Evolutionary conservation across 1,140 invertebrate species (phyloP).

Genomic region (Drosophila nikananu): DNA sequence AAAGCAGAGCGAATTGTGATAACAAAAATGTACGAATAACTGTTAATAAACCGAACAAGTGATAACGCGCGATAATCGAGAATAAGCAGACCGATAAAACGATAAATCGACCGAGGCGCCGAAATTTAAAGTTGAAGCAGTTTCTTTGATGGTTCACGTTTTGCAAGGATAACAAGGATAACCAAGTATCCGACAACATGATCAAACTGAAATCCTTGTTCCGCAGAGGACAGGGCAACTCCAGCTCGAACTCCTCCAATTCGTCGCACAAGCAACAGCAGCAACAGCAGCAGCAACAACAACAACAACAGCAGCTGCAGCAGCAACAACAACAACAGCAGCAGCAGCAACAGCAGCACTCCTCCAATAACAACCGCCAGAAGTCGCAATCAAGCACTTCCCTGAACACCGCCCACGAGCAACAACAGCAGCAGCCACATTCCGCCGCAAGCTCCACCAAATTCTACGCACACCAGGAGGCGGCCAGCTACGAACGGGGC

Average conservation of each 20-base stretch:
- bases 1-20: constrained; percentile 54
- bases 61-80: constrained; percentile 24
- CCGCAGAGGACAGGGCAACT: constrained; percentile 89
- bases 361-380: constrained; percentile 77
- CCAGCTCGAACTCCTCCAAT: constrained; percentile 80
- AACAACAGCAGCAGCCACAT: constrained; percentile 48
- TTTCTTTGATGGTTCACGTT: constrained; percentile 68
- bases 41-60: constrained; percentile 19
- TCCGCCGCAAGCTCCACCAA: constrained; percentile 58
- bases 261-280: constrained; percentile 60
- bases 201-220: constrained; percentile 93
- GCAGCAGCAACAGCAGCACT: constrained; percentile 58
- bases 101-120: neutral
- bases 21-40: constrained; percentile 43
- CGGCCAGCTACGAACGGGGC: constrained; percentile 69
- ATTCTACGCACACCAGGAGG: constrained; percentile 72
- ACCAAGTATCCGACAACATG: constrained; percentile 85
- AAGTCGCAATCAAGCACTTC: constrained; percentile 82
- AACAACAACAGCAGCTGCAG: neutral
- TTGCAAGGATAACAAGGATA: constrained; percentile 38
- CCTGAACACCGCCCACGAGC: constrained; percentile 76
- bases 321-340: constrained; percentile 49
- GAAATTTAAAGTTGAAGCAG: constrained; percentile 10
- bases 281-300: constrained; percentile 1
- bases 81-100: constrained; percentile 18